phyloP scores from a whole-genome alignment of 2,888 invertebrate species.

The Agrilus mali region DNA sequence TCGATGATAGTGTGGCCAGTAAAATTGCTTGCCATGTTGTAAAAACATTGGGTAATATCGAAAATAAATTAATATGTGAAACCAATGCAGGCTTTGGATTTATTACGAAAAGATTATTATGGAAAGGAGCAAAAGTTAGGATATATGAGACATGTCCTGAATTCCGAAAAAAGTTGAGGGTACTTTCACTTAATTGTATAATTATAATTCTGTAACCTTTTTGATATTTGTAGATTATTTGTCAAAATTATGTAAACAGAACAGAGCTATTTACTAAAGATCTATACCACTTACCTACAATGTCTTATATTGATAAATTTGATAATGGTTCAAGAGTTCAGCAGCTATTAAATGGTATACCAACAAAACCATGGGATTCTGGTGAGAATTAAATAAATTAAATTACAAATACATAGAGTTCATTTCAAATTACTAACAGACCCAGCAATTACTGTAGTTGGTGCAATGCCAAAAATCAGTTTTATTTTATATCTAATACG shows the following conservation, averaged over 20 bases:
- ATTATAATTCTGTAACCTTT: not conserved
- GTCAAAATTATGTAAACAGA: conserved; percentile 31
- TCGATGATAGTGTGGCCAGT: conserved; percentile 10
- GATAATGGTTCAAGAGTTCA: conserved; percentile 42
- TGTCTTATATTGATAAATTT: conserved; percentile 44
- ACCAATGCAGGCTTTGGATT: conserved; percentile 57
- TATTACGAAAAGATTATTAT: conserved; percentile 46
- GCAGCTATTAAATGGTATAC: conserved; percentile 40
- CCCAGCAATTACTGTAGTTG: conserved; percentile 45
- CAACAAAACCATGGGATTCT: conserved; percentile 34
- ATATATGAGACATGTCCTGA: conserved; percentile 44
- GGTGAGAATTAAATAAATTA: conserved; percentile 32
- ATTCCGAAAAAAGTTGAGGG: conserved; percentile 37
- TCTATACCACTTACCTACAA: conserved; percentile 44
- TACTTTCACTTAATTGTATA: conserved; percentile 13
- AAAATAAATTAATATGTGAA: conserved; percentile 41
- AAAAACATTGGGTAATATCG: conserved; percentile 14
- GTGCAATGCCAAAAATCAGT: conserved; percentile 40
- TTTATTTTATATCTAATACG: conserved; percentile 52
- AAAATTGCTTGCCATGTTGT: conserved; percentile 10
- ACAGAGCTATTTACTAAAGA: conserved; percentile 40
- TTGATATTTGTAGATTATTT: conserved; percentile 28
- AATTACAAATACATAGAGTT: not conserved
- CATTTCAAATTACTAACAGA: conserved; percentile 29
- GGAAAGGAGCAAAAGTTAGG: conserved; percentile 38